A percentile compares a stretch with the other conserved stretches of the same genome.
Conservation (phyloP, 2,113 vertebrate genomes). For the Tretioscincus oriximinensis region DNA sequence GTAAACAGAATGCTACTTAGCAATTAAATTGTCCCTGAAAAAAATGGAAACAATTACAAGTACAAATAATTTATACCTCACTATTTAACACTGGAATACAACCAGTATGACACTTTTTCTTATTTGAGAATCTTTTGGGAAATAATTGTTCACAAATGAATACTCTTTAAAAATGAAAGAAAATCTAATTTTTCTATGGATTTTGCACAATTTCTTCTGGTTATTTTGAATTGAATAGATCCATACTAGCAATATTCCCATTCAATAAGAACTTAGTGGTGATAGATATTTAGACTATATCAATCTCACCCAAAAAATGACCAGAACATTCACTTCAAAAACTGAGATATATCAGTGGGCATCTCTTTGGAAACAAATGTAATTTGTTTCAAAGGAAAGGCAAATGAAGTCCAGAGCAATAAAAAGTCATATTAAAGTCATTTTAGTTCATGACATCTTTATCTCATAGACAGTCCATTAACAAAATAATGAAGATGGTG, state of each 20-base stretch:
- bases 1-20: not conserved
- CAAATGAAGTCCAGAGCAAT: too few species aligned
- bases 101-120: not conserved
- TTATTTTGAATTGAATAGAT: not conserved
- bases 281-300: too few species aligned
- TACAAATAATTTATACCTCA: not conserved
- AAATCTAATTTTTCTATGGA: not conserved
- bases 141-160: not conserved
- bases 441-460: too few species aligned
- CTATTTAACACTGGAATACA: not conserved
- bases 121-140: not conserved
- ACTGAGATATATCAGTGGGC: too few species aligned
- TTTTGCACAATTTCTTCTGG: not conserved
- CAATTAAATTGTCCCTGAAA: not conserved
- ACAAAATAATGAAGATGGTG: too few species aligned
- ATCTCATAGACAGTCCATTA: too few species aligned
- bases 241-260: not conserved
- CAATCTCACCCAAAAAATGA: too few species aligned
- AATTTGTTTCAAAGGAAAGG: too few species aligned
- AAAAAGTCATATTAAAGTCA: too few species aligned
- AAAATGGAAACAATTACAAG: not conserved
- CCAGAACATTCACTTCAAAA: too few species aligned
- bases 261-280: not conserved
- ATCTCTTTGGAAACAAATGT: too few species aligned
- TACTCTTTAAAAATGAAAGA: not conserved